phyloP scores from a whole-genome alignment of 2,113 vertebrate species.

The Trichomycterus rosablanca region DNA sequence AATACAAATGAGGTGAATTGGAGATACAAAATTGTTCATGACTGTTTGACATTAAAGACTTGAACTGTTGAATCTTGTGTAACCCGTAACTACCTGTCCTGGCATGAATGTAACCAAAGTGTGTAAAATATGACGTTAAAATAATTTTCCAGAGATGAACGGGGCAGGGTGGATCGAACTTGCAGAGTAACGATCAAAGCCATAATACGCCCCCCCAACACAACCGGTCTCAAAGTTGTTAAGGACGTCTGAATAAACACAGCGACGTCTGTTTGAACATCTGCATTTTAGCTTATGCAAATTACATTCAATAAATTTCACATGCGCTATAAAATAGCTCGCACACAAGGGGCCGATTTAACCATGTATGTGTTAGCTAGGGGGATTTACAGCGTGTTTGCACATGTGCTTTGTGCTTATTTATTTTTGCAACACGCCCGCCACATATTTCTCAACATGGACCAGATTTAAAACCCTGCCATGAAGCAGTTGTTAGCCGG shows the following conservation, averaged over 20 bases:
- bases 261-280: conserved; percentile 31
- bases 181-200: background rate
- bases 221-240: conserved; percentile 6
- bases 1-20: too few relatives aligned
- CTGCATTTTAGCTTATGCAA: conserved; percentile 29
- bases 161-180: conserved; percentile 25
- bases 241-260: conserved; percentile 9
- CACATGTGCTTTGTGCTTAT: background rate
- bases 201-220: conserved; percentile 5
- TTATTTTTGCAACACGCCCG: background rate
- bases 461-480: conserved; percentile 41
- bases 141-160: conserved; percentile 10
- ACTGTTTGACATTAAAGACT: too few relatives aligned
- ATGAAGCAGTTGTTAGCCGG: conserved; percentile 38
- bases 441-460: conserved; percentile 10
- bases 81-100: too few relatives aligned
- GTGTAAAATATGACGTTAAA: too few relatives aligned
- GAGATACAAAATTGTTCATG: too few relatives aligned
- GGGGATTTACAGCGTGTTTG: background rate
- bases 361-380: background rate
- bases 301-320: conserved; percentile 11
- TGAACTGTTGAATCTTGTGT: too few relatives aligned
- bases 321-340: background rate
- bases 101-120: too few relatives aligned
- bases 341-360: background rate